Evolutionary conservation across 2,113 vertebrate species (phyloP).

Genomic region (Pica pica): DNA sequence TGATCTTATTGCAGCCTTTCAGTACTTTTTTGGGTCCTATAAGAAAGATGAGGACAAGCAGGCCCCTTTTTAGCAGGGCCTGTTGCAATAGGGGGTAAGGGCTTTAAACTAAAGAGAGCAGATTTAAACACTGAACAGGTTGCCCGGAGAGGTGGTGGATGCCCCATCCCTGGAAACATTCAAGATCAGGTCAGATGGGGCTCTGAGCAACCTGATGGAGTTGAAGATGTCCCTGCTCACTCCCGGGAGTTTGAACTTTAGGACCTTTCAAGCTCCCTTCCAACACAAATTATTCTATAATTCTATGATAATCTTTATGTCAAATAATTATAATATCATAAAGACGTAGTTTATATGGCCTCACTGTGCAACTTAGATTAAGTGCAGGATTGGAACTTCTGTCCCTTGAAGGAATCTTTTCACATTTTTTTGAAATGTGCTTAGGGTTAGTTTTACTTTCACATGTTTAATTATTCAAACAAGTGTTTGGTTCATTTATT

Average conservation of each 20-base stretch:
- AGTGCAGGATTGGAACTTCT: neutral
- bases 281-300: neutral
- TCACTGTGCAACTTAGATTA: neutral
- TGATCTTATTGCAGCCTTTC: neutral
- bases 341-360: neutral
- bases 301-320: neutral
- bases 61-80: neutral
- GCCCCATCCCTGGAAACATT: neutral
- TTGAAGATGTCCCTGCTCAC: neutral
- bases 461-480: neutral
- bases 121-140: neutral
- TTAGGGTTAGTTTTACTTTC: neutral
- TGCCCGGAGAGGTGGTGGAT: neutral
- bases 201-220: neutral
- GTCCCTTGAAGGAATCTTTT: neutral
- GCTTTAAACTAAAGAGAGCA: neutral
- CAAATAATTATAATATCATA: neutral
- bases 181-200: neutral
- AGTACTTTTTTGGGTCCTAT: neutral
- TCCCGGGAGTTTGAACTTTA: neutral
- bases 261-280: neutral
- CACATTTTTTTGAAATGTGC: neutral
- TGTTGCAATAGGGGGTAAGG: neutral
- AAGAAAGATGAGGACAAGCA: neutral
- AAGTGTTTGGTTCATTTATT: neutral